These are phyloP conservation scores for Polyodon spathula DNA, from an alignment of 2,113 vertebrate species.

Conservation along the genomic window DNA sequence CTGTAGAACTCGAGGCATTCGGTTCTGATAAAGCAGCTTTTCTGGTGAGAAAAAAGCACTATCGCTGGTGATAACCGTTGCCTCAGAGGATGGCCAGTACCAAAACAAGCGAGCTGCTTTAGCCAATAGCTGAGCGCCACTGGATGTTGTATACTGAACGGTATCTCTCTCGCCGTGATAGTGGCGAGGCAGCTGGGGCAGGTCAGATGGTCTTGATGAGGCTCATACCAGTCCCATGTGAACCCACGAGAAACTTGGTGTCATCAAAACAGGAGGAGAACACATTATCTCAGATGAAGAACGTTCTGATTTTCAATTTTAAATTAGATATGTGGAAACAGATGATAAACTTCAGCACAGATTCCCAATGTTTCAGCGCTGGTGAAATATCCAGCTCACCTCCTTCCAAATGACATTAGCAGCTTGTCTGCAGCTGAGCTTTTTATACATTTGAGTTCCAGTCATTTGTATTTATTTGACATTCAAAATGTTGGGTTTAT, in stretches of 20 bases:
- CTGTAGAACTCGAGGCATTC: slow-evolving; percentile 51
- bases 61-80: slow-evolving; percentile 45
- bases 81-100: slow-evolving; percentile 44
- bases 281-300: too few species aligned
- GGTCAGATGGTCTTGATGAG: slow-evolving; percentile 34
- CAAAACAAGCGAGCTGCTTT: slow-evolving; percentile 47
- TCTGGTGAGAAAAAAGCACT: slow-evolving; percentile 45
- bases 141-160: slow-evolving; percentile 24
- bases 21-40: slow-evolving; percentile 33
- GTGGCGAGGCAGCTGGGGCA: slow-evolving; percentile 32
- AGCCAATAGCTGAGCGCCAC: slow-evolving; percentile 39
- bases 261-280: too few species aligned
- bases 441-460: too few species aligned
- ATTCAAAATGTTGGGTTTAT: too few species aligned
- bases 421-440: too few species aligned
- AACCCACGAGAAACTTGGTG: slow-evolving; percentile 17
- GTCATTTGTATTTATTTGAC: too few species aligned
- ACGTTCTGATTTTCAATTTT: too few species aligned
- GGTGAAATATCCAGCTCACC: too few species aligned
- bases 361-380: too few species aligned
- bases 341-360: too few species aligned
- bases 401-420: too few species aligned
- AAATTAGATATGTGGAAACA: too few species aligned
- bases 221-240: slow-evolving; percentile 29
- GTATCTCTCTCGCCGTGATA: slow-evolving; percentile 29